Evolutionary conservation across 2,113 vertebrate species (phyloP).

Genomic region (Heterotis niloticus): DNA sequence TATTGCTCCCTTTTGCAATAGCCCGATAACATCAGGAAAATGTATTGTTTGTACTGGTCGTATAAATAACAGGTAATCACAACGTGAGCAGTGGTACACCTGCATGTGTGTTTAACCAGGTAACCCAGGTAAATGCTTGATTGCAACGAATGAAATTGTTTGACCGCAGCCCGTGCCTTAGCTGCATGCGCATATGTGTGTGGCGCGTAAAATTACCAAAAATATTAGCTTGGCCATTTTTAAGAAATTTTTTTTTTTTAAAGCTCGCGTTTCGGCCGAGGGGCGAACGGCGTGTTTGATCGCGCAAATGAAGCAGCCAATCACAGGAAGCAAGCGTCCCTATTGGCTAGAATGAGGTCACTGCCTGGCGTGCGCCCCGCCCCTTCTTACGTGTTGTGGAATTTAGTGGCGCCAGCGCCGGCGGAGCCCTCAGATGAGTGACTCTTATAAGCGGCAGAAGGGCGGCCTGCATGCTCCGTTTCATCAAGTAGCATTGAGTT

Average conservation of each 20-base stretch:
- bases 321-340: slow-evolving; percentile 54
- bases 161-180: too few relatives aligned
- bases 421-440: slow-evolving; percentile 69
- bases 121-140: neutral
- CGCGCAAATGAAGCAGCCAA: slow-evolving; percentile 65
- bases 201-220: neutral
- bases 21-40: neutral
- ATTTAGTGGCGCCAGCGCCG: slow-evolving; percentile 90
- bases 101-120: neutral
- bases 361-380: slow-evolving; percentile 58
- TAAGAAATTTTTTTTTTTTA: too few relatives aligned
- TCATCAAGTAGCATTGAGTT: neutral
- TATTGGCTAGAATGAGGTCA: slow-evolving; percentile 73
- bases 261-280: slow-evolving; percentile 48
- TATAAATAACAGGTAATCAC: too few relatives aligned
- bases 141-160: neutral
- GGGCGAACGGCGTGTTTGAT: slow-evolving; percentile 53
- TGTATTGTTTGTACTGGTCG: neutral
- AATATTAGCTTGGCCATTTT: neutral
- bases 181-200: too few relatives aligned
- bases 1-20: slow-evolving; percentile 35
- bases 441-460: slow-evolving; percentile 54
- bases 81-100: neutral
- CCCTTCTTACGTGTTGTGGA: slow-evolving; percentile 82
- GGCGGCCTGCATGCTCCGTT: neutral